Conservation (phyloP, 2,888 invertebrate genomes). For the Phlogophora meticulosa region DNA sequence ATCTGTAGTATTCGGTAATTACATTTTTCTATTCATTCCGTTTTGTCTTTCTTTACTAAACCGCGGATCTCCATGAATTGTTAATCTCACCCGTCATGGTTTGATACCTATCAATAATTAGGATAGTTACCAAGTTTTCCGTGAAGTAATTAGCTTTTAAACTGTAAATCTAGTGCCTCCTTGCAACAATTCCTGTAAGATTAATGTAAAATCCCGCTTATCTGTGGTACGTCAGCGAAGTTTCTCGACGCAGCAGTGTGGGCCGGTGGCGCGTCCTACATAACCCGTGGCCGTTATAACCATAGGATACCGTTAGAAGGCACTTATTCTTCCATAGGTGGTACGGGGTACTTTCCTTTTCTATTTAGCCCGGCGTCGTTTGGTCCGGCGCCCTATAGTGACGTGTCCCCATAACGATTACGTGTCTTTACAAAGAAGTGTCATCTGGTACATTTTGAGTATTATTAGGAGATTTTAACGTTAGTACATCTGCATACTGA, state of each 20-base stretch:
- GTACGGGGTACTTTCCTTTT: slow-evolving; percentile 72
- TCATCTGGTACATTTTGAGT: slow-evolving; percentile 53
- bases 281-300: slow-evolving; percentile 60
- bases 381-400: slow-evolving; percentile 67
- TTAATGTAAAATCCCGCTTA: slow-evolving; percentile 52
- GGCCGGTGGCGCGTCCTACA: slow-evolving; percentile 81
- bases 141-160: background rate
- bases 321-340: slow-evolving; percentile 70
- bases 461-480: slow-evolving; percentile 25
- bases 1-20: slow-evolving; percentile 75
- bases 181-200: slow-evolving; percentile 7
- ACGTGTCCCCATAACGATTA: slow-evolving; percentile 78
- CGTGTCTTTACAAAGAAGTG: slow-evolving; percentile 71
- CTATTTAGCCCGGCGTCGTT: slow-evolving; percentile 57
- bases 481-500: slow-evolving; percentile 12
- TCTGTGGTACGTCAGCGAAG: slow-evolving; percentile 73
- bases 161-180: slow-evolving; percentile 30
- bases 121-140: slow-evolving; percentile 6
- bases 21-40: slow-evolving; percentile 47
- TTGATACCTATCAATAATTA: slow-evolving; percentile 20
- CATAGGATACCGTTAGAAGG: slow-evolving; percentile 71
- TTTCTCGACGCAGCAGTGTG: slow-evolving; percentile 79
- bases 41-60: background rate
- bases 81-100: slow-evolving; percentile 47
- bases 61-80: slow-evolving; percentile 29